Evolutionary conservation across 2,113 vertebrate genomes (phyloP), one percentile per base, ranked within the genome.

Genomic region (Aplodontia rufa): DNA sequence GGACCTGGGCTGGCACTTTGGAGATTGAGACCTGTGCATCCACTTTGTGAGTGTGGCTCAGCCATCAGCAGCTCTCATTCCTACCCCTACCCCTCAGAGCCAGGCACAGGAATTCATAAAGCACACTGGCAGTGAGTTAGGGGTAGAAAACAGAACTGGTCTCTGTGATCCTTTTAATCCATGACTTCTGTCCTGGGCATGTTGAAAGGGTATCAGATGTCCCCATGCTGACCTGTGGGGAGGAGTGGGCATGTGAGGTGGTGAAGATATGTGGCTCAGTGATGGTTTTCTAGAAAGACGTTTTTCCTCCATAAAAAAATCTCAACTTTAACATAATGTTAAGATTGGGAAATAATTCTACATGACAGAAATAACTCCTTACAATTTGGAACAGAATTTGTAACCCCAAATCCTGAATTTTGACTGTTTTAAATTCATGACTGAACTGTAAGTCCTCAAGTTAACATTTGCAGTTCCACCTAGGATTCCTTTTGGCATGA

Each of bases 1-100:
- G 51, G 91, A 71, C 37, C 20, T 1, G 35, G 24, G 71, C 5
- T n/a, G 85, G 81, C 19, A 24, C 49, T 64, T 93, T 81, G 94
- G 93, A 97, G 88, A 80, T 17, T 72, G 82, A 30, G 19, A 4
- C 72, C 71, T 86, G 49, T 35, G 91, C 62, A 78, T 92, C 24
- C 22, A 71, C 5, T 42, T 40, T 80, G 10, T 79, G 62, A 93
- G 62, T 17, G 26, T 6, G 13, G 19, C 69, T 88, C 20, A 45
- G 82, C 75, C 26, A 51, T 0, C 35, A 28, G 90, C 58, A 96
- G 72, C 28, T 45, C 83, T 11, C 28, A 49, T 3, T 12, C 7
- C 1, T 5, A 3, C 13, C 6, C 6, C 22, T 26, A 49, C 3
- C 19, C n/a, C 14, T 28, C 45, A 19, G 14, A 2, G 1, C 7